A percentile compares a stretch with the other conserved stretches of the same genome.
phyloP scores from a whole-genome alignment of 2,797 vertebrate genomes.

The Rhincodon typus region DNA sequence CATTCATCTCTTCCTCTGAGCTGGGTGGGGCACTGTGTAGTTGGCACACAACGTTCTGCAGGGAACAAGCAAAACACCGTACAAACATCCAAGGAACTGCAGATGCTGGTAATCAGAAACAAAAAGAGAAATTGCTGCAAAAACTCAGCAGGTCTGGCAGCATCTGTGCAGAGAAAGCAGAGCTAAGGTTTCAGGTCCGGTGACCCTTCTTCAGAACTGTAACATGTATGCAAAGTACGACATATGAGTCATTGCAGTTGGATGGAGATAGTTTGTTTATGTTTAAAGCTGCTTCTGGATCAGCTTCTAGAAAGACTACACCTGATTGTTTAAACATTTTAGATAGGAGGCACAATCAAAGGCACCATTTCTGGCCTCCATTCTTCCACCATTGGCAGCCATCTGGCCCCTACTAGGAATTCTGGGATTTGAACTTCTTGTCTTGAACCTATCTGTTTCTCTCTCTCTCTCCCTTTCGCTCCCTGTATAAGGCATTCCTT shows the following conservation, averaged over 20 bases:
- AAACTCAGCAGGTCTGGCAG: too few species aligned
- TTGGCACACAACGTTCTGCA: background rate
- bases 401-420: background rate
- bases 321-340: background rate
- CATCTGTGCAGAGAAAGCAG: too few species aligned
- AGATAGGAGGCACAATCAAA: background rate
- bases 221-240: too few species aligned
- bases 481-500: background rate
- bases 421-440: background rate
- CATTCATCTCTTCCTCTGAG: background rate
- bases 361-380: background rate
- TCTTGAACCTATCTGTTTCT: too few species aligned
- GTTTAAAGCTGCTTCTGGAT: background rate
- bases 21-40: background rate
- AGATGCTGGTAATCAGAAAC: too few species aligned
- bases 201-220: too few species aligned
- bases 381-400: background rate
- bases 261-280: background rate
- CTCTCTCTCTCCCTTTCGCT: too few species aligned
- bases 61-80: background rate
- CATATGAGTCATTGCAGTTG: background rate
- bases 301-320: background rate
- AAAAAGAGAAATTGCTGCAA: too few species aligned
- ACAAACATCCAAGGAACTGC: background rate
- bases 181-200: too few species aligned